These are phyloP conservation scores for Anabas testudineus DNA, from an alignment of 2,797 vertebrate genomes.

Conservation along the genomic window DNA sequence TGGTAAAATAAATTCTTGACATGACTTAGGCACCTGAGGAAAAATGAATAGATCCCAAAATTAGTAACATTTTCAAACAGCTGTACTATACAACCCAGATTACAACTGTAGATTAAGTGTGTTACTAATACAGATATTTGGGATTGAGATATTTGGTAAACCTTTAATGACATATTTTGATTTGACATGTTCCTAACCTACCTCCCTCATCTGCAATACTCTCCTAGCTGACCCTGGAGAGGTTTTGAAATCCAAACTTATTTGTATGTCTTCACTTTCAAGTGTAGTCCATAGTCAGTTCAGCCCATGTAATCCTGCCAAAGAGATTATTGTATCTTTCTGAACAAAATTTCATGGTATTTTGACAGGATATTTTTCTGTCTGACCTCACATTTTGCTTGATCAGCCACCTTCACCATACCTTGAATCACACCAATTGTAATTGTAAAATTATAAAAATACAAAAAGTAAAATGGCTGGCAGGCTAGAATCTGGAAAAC, in stretches of 20 bases:
- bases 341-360: too few species aligned
- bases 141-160: not conserved
- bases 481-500: not conserved
- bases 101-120: not conserved
- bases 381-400: not conserved
- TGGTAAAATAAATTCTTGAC: not conserved
- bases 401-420: not conserved
- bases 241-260: too few species aligned
- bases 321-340: too few species aligned
- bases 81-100: not conserved
- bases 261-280: too few species aligned
- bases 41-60: not conserved
- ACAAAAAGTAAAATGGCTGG: not conserved
- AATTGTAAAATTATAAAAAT: too few species aligned
- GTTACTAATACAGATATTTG: not conserved
- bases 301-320: too few species aligned
- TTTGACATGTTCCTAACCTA: too few species aligned
- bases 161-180: too few species aligned
- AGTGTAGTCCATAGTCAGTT: too few species aligned
- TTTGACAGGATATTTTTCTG: too few species aligned
- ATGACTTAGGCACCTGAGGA: not conserved
- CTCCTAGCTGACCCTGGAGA: too few species aligned
- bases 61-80: not conserved
- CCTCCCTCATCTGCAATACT: too few species aligned
- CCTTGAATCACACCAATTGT: not conserved